Evolutionary conservation across 2,797 vertebrate species (phyloP), one percentile per base, ranked within the genome.

Genomic region (Danio choprae): DNA sequence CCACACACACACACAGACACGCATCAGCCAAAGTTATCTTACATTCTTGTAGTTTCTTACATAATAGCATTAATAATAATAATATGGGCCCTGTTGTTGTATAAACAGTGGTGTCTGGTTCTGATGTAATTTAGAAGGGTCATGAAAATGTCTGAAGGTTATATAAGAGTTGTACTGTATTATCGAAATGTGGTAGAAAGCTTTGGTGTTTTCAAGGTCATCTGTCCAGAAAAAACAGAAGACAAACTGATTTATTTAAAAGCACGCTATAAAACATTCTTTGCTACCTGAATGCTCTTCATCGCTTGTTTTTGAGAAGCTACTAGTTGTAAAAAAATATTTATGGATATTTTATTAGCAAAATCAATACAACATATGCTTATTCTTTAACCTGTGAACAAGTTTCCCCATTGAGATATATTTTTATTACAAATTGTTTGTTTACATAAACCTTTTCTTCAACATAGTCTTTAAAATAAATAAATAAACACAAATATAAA

Each of bases 51-150:
- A 63, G 59, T 50, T 22, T 41, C n/a, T 62, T 65, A 12, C 8
- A 1, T 38, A 53, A 8, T 4, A 55, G 13, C 60, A 29, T 77
- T 77, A 77, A 59, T 77, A 38, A 59, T 77, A 38, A 68, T 20
- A 38, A 67, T 13, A 18, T 6, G 48, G 41, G 12, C 51, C 43
- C 43, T 18, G 11, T 38, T 41, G n/a, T 64, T 58, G 75, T 68
- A 18, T 3, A 69, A 77, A 58, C 0, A 50, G 16, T 18, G 18
- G 51, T 11, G 16, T 48, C 63, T 18, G 51, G 12, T 67, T 68
- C 22, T 58, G 63, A 68, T 68, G 29, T 29, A 1, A 29, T 29
- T 29, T 29, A 29, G 29, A 29, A 29, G 29, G 8, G 10, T 29
- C 18, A 44, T 53, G 41, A 20, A 20, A 20, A 58, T 48, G 59